Evolutionary conservation across 30 jellyfish, hydroid and myxozoan species (phyloP).

Genomic region (Rhopilema esculentum): DNA sequence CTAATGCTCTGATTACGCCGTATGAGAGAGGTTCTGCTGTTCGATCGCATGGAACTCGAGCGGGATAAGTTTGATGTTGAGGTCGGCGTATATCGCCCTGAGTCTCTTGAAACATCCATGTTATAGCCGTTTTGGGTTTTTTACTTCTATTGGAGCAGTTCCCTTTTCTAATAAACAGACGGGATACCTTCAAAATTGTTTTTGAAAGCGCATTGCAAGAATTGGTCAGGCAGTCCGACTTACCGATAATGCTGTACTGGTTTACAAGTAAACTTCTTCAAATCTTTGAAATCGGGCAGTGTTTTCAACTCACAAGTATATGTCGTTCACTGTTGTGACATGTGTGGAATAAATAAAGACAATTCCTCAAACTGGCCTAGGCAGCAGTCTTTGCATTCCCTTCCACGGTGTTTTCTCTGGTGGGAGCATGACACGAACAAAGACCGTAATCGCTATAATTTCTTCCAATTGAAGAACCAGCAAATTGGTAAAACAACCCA

Average conservation of each 20-base stretch:
- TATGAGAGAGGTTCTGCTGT: constrained; percentile 88
- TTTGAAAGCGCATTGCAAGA: constrained; percentile 61
- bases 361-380: not conserved
- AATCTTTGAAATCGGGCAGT: not conserved
- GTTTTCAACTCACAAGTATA: not conserved
- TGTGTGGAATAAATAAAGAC: constrained; percentile 6
- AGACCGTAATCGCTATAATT: constrained; percentile 66
- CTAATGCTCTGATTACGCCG: constrained; percentile 96
- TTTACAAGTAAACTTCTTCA: not conserved
- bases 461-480: constrained; percentile 70
- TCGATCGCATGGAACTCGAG: constrained; percentile 80
- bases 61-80: constrained; percentile 70
- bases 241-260: not conserved
- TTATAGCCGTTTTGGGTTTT: not conserved
- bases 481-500: constrained; percentile 60
- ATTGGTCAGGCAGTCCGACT: not conserved
- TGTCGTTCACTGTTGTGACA: not conserved
- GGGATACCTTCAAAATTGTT: not conserved
- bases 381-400: not conserved
- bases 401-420: constrained; percentile 51
- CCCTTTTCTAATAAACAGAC: not conserved
- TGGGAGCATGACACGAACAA: constrained; percentile 77
- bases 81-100: constrained; percentile 76
- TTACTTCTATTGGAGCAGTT: not conserved
- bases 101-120: constrained; percentile 74